These are phyloP conservation scores for Beris morrisii DNA, from an alignment of 2,888 invertebrate species.

Conservation along the genomic window DNA sequence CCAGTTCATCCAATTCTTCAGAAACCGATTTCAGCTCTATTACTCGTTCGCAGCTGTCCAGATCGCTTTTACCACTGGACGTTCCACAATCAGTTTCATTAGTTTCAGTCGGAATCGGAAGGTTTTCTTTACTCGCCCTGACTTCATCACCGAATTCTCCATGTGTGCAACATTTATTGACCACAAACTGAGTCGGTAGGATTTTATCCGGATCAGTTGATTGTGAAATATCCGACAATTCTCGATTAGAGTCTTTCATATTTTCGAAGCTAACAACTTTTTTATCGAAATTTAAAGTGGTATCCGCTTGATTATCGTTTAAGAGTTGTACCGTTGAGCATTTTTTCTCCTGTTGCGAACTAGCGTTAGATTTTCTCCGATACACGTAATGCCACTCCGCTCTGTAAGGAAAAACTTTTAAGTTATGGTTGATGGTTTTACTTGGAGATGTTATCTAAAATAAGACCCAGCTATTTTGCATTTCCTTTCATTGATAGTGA, in stretches of 20 bases:
- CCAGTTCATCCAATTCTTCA: no score
- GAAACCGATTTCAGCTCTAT: no score
- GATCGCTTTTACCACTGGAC: slow-evolving; percentile 19
- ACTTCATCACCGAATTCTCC: slow-evolving; percentile 44
- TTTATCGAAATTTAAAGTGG: slow-evolving; percentile 43
- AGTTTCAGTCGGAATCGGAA: no score
- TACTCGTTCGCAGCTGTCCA: slow-evolving; percentile 33
- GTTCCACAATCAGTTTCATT: slow-evolving; percentile 19
- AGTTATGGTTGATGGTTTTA: not conserved
- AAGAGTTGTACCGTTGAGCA: slow-evolving; percentile 1
- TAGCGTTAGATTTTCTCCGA: not conserved
- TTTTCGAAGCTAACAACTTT: slow-evolving; percentile 44
- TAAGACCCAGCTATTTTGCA: no score
- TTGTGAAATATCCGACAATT: slow-evolving; percentile 7
- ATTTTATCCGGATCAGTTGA: not conserved
- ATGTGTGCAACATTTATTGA: slow-evolving; percentile 65
- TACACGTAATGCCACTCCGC: no score
- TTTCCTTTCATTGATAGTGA: no score
- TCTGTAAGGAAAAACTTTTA: slow-evolving; percentile 46
- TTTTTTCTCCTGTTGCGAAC: no score
- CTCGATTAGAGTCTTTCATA: slow-evolving; percentile 32
- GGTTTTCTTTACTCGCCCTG: slow-evolving; percentile 32
- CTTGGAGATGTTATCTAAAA: no score
- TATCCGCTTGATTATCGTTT: slow-evolving; percentile 37
- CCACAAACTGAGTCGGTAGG: slow-evolving; percentile 50